phyloP scores from a whole-genome alignment of 2,797 vertebrate genomes.

The Euphonia xanthogaster region DNA sequence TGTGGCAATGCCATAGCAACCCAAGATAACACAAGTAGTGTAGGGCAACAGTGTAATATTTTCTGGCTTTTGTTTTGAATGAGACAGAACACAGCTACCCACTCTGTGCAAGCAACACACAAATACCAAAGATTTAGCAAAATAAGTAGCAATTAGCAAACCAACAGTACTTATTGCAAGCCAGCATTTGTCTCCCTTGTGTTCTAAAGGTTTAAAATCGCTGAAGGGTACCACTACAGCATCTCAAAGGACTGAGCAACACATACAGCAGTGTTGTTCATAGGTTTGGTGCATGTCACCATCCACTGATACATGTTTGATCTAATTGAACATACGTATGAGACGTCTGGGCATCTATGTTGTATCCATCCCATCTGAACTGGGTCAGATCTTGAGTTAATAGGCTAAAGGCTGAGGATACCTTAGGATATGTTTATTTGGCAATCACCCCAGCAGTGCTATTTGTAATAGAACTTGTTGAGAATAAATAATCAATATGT shows the following conservation, averaged over 20 bases:
- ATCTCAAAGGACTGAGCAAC: not conserved
- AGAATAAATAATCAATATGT: not conserved
- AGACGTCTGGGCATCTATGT: not conserved
- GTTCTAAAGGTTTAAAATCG: not conserved
- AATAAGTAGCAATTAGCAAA: not conserved
- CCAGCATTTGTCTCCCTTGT: not conserved
- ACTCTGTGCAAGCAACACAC: not conserved
- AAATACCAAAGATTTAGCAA: not conserved
- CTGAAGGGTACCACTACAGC: not conserved
- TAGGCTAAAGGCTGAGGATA: not conserved
- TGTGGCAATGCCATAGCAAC: slow-evolving; percentile 45
- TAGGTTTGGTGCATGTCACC: not conserved
- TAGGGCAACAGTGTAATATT: not conserved
- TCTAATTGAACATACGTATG: accelerated
- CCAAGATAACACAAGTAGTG: slow-evolving; percentile 12
- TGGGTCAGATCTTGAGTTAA: not conserved
- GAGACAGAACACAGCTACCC: not conserved
- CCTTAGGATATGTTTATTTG: not conserved
- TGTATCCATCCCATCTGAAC: not conserved
- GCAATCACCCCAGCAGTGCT: not conserved
- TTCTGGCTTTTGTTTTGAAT: not conserved
- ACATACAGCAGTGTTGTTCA: not conserved
- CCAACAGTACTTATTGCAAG: not conserved
- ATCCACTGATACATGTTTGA: not conserved
- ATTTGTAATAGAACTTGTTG: not conserved